Percentiles rank a stretch among this genome's conserved stretches.
phyloP scores from a whole-genome alignment of 1,140 invertebrate species.

The Sinella curviseta region DNA sequence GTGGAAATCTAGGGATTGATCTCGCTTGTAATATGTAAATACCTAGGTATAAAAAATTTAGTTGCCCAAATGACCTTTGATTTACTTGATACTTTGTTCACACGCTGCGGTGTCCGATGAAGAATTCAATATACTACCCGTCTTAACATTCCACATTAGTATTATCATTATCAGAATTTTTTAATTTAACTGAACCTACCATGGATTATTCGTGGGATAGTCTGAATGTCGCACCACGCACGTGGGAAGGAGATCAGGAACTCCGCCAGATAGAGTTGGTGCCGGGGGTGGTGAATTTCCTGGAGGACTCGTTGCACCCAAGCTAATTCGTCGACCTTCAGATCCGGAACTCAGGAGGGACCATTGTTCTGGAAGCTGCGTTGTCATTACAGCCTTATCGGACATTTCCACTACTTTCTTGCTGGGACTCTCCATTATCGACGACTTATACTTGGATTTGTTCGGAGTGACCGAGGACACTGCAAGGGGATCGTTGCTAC shows the following conservation, averaged over 20 bases:
- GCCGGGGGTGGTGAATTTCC: slow-evolving; percentile 41
- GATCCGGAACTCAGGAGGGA: slow-evolving; percentile 47
- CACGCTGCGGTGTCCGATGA: no score
- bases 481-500: slow-evolving; percentile 41
- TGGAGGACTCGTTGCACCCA: slow-evolving; percentile 41
- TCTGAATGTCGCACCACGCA: slow-evolving; percentile 45
- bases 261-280: slow-evolving; percentile 44
- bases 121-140: no score
- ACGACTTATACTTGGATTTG: slow-evolving; percentile 38
- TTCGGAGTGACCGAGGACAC: slow-evolving; percentile 3
- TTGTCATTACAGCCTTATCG: slow-evolving; percentile 47
- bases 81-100: no score
- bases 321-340: slow-evolving; percentile 37
- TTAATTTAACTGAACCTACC: slow-evolving; percentile 27
- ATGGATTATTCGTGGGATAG: slow-evolving; percentile 35
- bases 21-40: no score
- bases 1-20: no score
- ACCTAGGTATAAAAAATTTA: no score
- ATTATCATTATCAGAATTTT: neutral
- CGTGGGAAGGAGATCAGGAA: slow-evolving; percentile 47
- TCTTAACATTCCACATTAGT: no score
- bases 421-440: slow-evolving; percentile 10
- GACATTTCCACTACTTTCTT: slow-evolving; percentile 46
- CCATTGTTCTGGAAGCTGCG: slow-evolving; percentile 47
- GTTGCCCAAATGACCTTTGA: no score